phyloP scores from a whole-genome alignment of 2,888 invertebrate species.

The Meandrusa payeni region DNA sequence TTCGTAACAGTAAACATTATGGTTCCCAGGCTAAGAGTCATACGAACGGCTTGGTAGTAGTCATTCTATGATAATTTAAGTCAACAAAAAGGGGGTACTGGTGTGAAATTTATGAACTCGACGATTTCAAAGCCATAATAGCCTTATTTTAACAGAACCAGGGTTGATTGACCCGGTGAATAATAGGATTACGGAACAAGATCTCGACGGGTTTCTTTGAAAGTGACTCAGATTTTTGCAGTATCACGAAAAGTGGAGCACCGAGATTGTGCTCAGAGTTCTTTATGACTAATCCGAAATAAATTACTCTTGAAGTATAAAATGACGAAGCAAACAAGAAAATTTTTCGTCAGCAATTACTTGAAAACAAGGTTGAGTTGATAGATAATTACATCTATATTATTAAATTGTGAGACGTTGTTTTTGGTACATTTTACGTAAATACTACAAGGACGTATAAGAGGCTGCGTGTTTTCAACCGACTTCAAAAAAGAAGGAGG shows the following conservation, averaged over 20 bases:
- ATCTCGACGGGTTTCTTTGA: conserved; percentile 25
- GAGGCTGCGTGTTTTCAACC: no score
- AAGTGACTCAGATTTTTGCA: conserved; percentile 26
- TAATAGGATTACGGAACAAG: conserved; percentile 25
- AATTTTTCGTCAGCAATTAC: no score
- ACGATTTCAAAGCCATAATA: neutral
- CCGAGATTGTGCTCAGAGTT: conserved; percentile 24
- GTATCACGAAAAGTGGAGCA: conserved; percentile 20
- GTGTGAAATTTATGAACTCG: conserved; percentile 10
- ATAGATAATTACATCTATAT: no score
- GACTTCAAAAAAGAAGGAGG: no score
- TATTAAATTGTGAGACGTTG: no score
- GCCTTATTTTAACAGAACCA: conserved; percentile 5
- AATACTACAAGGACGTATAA: no score
- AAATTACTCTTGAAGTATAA: conserved; percentile 21
- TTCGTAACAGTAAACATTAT: no score
- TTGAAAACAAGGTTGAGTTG: no score
- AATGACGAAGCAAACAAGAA: conserved; percentile 14
- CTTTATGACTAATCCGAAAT: conserved; percentile 24
- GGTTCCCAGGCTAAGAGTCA: conserved; percentile 12
- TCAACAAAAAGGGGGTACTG: conserved; percentile 3
- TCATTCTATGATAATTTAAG: conserved; percentile 12
- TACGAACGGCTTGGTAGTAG: neutral
- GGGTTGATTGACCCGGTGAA: conserved; percentile 6
- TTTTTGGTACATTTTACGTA: no score